Evolutionary conservation across 2,113 vertebrate genomes (phyloP), one percentile per base, ranked within the genome.

Genomic region (Sakesphorus luctuosus): DNA sequence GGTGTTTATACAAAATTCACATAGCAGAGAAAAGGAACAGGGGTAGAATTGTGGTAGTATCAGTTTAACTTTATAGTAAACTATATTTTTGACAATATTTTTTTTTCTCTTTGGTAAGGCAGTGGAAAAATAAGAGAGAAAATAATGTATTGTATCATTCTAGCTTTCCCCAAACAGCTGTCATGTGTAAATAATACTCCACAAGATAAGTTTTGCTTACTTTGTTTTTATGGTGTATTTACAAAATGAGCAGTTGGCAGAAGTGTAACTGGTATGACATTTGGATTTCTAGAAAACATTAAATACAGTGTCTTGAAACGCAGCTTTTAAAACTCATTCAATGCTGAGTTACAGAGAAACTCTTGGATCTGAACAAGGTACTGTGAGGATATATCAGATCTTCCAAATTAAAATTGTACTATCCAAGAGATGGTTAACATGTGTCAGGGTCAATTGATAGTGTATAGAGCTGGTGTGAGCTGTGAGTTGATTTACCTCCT

Each of bases 281-380:
- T 72, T 72, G 43, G 35, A 50, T 92, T 95, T 96, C 35, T 63
- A 84, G 74, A 79, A 97, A 85, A 56, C 31, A 28, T 75, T 72
- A 28, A 68, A 35, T 72, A 56, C 40, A 33, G 6, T 52, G 24
- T 71, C 56, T 52, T 68, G 31, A 94, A 79, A 90, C 7, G 6
- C 40, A 28, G 26, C 28, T 56, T 73, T 66, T 63, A 50, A 43
- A 89, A 58, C 43, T 56, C 31, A 25, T 79, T 69, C 31, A 25
- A 6, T 56, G 53, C 71, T 74, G 56, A n/a, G 23, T 73, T 84
- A 28, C 7, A 87, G 69, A 67, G 52, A 18, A 67, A 6, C 14
- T 67, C 26, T 81, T 7, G 21, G 31, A 13, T 80, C 44, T 86
- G 40, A 84, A 46, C 2, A 13, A 1, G 12, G 8, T 61, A 72